Percentiles rank a stretch among this genome's conserved stretches.
phyloP scores from a whole-genome alignment of 1,140 invertebrate genomes.

The Fragariocoptes setiger region DNA sequence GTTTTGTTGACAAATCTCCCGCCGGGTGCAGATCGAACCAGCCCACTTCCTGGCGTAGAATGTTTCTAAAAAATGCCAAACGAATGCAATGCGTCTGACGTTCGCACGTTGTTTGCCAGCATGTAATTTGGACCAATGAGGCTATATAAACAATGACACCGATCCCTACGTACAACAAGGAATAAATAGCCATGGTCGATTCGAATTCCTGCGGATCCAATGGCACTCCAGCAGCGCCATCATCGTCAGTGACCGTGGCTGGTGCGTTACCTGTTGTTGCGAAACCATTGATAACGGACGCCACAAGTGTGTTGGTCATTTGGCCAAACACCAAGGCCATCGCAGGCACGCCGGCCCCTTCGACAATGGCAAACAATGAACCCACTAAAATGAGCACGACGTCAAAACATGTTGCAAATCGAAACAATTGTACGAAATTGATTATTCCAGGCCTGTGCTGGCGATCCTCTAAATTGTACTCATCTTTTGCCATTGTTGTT shows the following conservation, averaged over 20 bases:
- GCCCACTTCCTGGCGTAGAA: constrained; percentile 33
- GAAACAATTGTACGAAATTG: constrained; percentile 7
- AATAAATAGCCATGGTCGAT: neutral
- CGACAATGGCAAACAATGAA: constrained; percentile 9
- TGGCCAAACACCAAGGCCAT: constrained; percentile 11
- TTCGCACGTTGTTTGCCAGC: neutral
- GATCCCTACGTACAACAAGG: neutral
- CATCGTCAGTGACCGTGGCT: neutral
- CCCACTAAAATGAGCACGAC: constrained; percentile 10
- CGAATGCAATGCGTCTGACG: constrained; percentile 16
- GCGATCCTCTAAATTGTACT: too few species aligned
- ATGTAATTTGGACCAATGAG: neutral
- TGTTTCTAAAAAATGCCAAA: constrained; percentile 14
- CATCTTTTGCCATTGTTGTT: too few species aligned
- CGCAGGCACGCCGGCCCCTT: constrained; percentile 11
- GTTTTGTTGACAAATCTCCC: constrained; percentile 41
- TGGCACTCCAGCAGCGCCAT: neutral
- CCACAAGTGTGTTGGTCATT: constrained; percentile 11
- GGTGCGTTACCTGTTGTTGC: neutral
- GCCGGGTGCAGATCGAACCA: constrained; percentile 51
- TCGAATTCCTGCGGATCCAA: neutral
- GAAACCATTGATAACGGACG: neutral
- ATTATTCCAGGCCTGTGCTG: too few species aligned
- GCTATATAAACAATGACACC: neutral
- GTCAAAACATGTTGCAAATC: constrained; percentile 9